Percentiles rank a stretch among this genome's conserved stretches.
phyloP scores from a whole-genome alignment of 2,888 invertebrate species.

The Venustoraphidia nigricollis region DNA sequence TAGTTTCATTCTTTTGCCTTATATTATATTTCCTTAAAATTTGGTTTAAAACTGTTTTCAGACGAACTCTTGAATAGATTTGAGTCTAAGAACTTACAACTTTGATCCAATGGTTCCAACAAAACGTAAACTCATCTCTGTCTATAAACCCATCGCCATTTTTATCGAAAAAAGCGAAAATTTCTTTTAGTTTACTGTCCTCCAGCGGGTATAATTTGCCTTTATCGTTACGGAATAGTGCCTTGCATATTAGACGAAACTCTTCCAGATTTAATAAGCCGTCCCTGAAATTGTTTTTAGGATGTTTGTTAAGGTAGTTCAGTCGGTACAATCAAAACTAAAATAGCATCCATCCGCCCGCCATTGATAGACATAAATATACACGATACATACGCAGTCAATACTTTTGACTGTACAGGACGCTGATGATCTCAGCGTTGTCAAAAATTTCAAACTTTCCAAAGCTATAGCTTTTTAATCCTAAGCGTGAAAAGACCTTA shows the following conservation, averaged over 20 bases:
- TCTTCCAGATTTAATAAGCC: constrained; percentile 61
- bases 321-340: background rate
- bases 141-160: constrained; percentile 64
- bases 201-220: constrained; percentile 70
- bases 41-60: background rate
- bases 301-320: background rate
- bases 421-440: no score
- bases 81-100: constrained; percentile 39
- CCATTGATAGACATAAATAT: no score
- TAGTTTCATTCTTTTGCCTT: no score
- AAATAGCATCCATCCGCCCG: no score
- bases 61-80: background rate
- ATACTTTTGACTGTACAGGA: no score
- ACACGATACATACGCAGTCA: no score
- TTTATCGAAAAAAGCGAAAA: constrained; percentile 68
- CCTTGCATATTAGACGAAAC: constrained; percentile 69
- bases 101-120: constrained; percentile 88
- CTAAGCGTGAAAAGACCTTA: no score
- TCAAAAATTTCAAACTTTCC: no score
- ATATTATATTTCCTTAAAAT: background rate
- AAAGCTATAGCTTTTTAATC: no score
- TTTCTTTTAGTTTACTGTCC: constrained; percentile 51
- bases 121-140: constrained; percentile 67
- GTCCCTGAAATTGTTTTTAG: constrained; percentile 41
- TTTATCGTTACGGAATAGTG: constrained; percentile 71